These are phyloP conservation scores for Drosophila gunungcola DNA, from an alignment of 1,140 invertebrate species.

Conservation along the genomic window DNA sequence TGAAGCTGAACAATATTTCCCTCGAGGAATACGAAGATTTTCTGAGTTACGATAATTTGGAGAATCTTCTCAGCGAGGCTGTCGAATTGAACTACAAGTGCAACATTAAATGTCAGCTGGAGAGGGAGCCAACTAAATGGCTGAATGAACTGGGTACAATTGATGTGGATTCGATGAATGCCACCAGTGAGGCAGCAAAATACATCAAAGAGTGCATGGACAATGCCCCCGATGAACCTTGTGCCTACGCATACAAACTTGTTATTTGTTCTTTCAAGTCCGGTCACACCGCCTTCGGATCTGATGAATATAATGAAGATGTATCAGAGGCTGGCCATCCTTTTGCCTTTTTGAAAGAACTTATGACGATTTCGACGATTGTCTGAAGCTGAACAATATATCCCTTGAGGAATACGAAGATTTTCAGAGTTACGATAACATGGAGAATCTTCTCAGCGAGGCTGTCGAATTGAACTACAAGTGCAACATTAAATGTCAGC, in stretches of 20 bases:
- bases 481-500: slow-evolving; percentile 26
- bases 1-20: slow-evolving; percentile 11
- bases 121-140: slow-evolving; percentile 7
- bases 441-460: slow-evolving; percentile 14
- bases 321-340: slow-evolving; percentile 22
- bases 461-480: slow-evolving; percentile 27
- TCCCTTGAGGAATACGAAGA: slow-evolving; percentile 7
- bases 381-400: slow-evolving; percentile 16
- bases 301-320: too few relatives aligned
- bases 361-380: slow-evolving; percentile 12
- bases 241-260: slow-evolving; percentile 26
- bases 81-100: slow-evolving; percentile 36
- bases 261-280: slow-evolving; percentile 13
- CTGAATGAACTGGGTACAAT: slow-evolving; percentile 15
- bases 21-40: slow-evolving; percentile 15
- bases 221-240: slow-evolving; percentile 16
- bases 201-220: slow-evolving; percentile 30
- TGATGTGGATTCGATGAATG: slow-evolving; percentile 27
- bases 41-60: slow-evolving; percentile 3
- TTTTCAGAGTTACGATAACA: slow-evolving; percentile 11
- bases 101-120: slow-evolving; percentile 25
- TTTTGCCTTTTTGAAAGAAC: slow-evolving; percentile 26
- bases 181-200: slow-evolving; percentile 1
- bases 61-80: slow-evolving; percentile 12
- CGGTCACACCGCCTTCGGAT: not conserved